A percentile compares a stretch with the other conserved stretches of the same genome.
Conservation (phyloP, 2,888 invertebrate genomes). For the Callimorpha dominula region DNA sequence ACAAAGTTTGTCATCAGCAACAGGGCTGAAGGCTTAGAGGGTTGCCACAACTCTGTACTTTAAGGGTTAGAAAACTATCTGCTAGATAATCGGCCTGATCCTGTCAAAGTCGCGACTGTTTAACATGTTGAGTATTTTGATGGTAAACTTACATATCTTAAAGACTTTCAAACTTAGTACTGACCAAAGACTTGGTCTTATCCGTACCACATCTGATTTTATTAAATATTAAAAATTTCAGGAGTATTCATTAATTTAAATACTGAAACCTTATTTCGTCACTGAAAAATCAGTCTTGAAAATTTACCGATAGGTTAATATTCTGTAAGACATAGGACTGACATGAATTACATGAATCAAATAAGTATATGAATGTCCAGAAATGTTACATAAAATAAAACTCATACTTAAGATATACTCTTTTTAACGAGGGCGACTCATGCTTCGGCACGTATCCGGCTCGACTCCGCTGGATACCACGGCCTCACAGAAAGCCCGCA, state of each 20-base stretch:
- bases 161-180: background rate
- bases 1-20: conserved; percentile 66
- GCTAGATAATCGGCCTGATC: conserved; percentile 36
- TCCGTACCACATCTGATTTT: background rate
- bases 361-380: too few relatives aligned
- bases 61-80: conserved; percentile 41
- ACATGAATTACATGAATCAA: too few relatives aligned
- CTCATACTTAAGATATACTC: too few relatives aligned
- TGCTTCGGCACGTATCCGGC: too few relatives aligned
- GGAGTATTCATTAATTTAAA: background rate
- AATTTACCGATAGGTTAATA: too few relatives aligned
- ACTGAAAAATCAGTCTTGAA: too few relatives aligned
- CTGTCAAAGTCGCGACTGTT: conserved; percentile 25
- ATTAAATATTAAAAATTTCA: too few relatives aligned
- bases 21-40: conserved; percentile 34
- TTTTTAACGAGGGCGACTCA: too few relatives aligned
- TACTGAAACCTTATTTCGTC: background rate
- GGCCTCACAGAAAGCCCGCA: too few relatives aligned
- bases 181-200: background rate
- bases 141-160: conserved; percentile 18
- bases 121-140: conserved; percentile 26
- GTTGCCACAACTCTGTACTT: conserved; percentile 35
- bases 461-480: too few relatives aligned
- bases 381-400: too few relatives aligned
- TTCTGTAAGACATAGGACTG: too few relatives aligned